Evolutionary conservation across 2,888 invertebrate species (phyloP).

Genomic region (Drosophila suboccidentalis): DNA sequence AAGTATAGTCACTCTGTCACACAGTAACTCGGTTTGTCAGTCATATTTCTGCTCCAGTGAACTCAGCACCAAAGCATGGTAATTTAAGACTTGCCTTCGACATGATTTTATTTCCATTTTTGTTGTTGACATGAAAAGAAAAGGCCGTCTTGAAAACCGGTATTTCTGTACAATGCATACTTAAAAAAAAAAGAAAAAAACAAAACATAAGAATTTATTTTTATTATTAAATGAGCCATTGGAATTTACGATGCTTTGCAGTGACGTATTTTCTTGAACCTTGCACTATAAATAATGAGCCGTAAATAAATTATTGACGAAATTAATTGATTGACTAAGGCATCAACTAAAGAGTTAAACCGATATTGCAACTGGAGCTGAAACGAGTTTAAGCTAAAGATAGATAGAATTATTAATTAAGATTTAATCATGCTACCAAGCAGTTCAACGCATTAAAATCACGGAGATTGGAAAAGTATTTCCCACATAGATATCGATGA

Average conservation of each 20-base stretch:
- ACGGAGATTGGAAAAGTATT: too few species aligned
- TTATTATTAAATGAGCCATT: constrained; percentile 26
- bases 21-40: constrained; percentile 17
- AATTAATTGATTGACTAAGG: constrained; percentile 7
- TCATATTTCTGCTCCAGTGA: constrained; percentile 65
- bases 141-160: constrained; percentile 29
- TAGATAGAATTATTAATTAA: neutral
- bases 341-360: neutral
- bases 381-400: neutral
- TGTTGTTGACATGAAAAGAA: constrained; percentile 41
- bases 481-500: too few species aligned
- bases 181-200: constrained; percentile 7
- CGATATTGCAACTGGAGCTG: neutral
- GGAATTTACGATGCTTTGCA: constrained; percentile 47
- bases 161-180: constrained; percentile 13
- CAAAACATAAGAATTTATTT: constrained; percentile 15
- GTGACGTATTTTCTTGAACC: constrained; percentile 39
- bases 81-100: constrained; percentile 46
- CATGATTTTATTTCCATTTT: constrained; percentile 28
- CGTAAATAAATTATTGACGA: constrained; percentile 10
- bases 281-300: constrained; percentile 23
- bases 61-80: constrained; percentile 33
- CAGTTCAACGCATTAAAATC: too few species aligned
- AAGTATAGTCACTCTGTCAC: constrained; percentile 18
- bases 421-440: too few species aligned